Evolutionary conservation across 2,888 invertebrate genomes (phyloP).

Genomic region (Candidula unifasciata): DNA sequence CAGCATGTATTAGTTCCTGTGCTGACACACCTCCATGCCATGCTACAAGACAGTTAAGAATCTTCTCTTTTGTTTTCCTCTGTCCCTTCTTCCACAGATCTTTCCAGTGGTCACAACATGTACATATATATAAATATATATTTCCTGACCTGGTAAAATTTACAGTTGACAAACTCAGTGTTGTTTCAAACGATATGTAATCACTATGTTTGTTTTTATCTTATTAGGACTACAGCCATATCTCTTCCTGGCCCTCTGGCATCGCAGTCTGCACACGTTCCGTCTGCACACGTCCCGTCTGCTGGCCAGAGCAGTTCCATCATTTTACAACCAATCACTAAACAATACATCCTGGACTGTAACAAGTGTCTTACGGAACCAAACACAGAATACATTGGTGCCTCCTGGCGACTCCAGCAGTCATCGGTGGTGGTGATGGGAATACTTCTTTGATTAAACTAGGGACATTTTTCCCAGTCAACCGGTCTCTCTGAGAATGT

Average conservation of each 20-base stretch:
- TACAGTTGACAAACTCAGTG: no score
- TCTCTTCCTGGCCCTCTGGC: not conserved
- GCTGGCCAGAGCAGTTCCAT: not conserved
- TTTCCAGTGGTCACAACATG: no score
- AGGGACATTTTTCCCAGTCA: not conserved
- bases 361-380: slow-evolving; percentile 55
- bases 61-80: no score
- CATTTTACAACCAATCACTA: not conserved
- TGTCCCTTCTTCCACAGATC: no score
- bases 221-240: not conserved
- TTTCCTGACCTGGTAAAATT: no score
- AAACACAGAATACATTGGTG: slow-evolving; percentile 48
- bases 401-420: slow-evolving; percentile 54
- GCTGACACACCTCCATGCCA: no score
- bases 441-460: not conserved
- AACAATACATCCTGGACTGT: slow-evolving; percentile 58
- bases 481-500: not conserved
- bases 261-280: not conserved
- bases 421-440: slow-evolving; percentile 51
- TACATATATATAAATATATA: no score
- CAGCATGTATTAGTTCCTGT: no score
- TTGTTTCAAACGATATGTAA: no score
- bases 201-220: not conserved
- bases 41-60: no score
- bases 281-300: not conserved